phyloP scores from a whole-genome alignment of 1,140 invertebrate genomes.

The Drosophila tristis region DNA sequence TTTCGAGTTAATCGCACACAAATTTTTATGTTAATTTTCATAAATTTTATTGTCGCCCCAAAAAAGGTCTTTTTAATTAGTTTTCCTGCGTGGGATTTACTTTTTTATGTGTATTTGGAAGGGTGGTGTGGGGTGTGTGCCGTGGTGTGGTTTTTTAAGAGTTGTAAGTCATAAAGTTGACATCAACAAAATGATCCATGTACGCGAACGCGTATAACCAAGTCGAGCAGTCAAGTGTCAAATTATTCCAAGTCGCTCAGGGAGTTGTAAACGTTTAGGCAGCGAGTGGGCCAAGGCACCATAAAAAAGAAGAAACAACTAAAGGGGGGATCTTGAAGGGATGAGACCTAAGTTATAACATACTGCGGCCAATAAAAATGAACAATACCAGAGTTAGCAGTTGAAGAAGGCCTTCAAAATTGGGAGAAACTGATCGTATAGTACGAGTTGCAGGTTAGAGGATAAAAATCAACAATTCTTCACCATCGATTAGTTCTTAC shows the following conservation, averaged over 20 bases:
- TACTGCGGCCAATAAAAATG: conserved; percentile 46
- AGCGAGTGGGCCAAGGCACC: conserved; percentile 39
- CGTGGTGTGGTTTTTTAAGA: conserved; percentile 62
- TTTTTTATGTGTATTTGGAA: conserved; percentile 24
- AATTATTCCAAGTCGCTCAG: conserved; percentile 69
- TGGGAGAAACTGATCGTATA: too few relatives aligned
- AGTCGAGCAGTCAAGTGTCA: conserved; percentile 72
- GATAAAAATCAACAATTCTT: too few relatives aligned
- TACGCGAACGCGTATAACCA: conserved; percentile 19
- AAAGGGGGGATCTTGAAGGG: conserved; percentile 7
- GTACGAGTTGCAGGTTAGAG: too few relatives aligned
- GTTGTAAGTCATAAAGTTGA: conserved; percentile 71
- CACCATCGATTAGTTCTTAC: too few relatives aligned
- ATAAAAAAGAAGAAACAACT: conserved; percentile 45
- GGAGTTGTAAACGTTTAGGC: conserved; percentile 71
- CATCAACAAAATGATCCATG: conserved; percentile 54
- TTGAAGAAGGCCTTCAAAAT: too few relatives aligned
- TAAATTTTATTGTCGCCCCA: conserved; percentile 82
- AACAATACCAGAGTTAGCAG: not conserved
- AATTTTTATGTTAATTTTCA: conserved; percentile 83
- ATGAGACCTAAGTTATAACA: conserved; percentile 42
- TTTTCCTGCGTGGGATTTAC: conserved; percentile 68
- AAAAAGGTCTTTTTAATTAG: conserved; percentile 79
- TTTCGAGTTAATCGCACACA: conserved; percentile 76
- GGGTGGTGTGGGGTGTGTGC: conserved; percentile 4